Evolutionary conservation across 1,140 invertebrate genomes (phyloP).

Genomic region (Cardiocondyla obscurior): DNA sequence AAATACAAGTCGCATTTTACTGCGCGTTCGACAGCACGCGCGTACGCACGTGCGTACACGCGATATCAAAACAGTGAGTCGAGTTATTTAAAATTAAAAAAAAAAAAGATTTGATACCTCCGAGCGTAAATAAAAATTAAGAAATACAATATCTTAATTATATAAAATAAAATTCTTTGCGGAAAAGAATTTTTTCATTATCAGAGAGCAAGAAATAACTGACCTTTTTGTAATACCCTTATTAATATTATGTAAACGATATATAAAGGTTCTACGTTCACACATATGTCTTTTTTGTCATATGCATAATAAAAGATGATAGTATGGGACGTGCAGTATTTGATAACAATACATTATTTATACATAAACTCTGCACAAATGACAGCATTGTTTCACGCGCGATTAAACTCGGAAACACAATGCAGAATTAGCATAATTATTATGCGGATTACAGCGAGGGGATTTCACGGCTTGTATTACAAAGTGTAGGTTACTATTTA

Average conservation of each 20-base stretch:
- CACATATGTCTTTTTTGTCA: not conserved
- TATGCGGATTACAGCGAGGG: not conserved
- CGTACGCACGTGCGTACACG: not conserved
- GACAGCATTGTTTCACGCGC: constrained; percentile 11
- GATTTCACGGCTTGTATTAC: not conserved
- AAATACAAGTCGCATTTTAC: constrained; percentile 49
- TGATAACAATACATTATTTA: constrained; percentile 5
- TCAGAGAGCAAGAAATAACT: not conserved
- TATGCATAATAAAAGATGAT: not conserved
- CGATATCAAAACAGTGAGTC: constrained; percentile 4
- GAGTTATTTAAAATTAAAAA: not conserved
- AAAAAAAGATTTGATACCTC: not conserved
- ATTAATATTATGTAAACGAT: not conserved
- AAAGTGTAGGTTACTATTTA: constrained; percentile 9
- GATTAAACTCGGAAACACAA: not conserved
- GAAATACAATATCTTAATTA: too few species aligned
- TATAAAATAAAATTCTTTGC: too few species aligned
- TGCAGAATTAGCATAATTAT: constrained; percentile 3
- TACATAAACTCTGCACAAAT: not conserved
- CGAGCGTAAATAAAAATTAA: not conserved
- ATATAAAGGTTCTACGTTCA: not conserved
- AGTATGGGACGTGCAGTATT: not conserved
- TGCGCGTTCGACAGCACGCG: not conserved
- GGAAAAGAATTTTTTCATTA: not conserved
- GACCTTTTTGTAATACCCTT: not conserved